Evolutionary conservation across 2,888 invertebrate genomes (phyloP), one percentile per base, ranked within the genome.

Genomic region (Bombylius discolor): DNA sequence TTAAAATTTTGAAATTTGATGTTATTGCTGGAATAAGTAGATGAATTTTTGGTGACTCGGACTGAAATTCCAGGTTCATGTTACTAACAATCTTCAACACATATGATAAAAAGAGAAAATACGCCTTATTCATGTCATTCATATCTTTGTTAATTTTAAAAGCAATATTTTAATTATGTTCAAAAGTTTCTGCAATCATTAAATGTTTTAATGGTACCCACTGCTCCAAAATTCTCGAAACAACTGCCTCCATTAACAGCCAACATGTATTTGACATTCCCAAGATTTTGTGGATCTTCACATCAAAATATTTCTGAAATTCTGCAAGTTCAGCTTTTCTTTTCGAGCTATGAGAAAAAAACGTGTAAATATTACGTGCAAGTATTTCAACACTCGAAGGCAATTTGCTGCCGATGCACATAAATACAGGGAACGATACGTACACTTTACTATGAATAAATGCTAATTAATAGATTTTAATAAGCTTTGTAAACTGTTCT

Each of bases 221-320:
- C 33, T 60, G 60, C 44, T 61, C 61, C 9, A 55, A 32, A 44
- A 58, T 54, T 34, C 62, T 42, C 9, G 49, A 48, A n/a, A 62
- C 58, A 1, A 62, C 61, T 32, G 44, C 54, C 56, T 61, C 56
- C 44, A 59, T 39, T 5, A 59, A 49, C 7, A 63, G 50, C 62
- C 7, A 63, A 48, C 62, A n/a, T 46, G 58, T 62, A 1, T 49
- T 46, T 54, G 55, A 57, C 46, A 57, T 44, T 48, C 58, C 57
- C 9, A 62, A 31, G 9, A 59, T 61, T 56, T 59, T 58, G 46
- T 60, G 58, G 32, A 55, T 51, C 32, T 57, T 32, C 9, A 57
- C 55, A 5, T 50, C 11, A 46, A 58, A 60, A 50, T 60, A 59
- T 23, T 56, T 51, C 39, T 58, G 59, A 42, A 59, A 54, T 49